phyloP scores from a whole-genome alignment of 2,113 vertebrate genomes.

The Poeciliopsis retropinna region DNA sequence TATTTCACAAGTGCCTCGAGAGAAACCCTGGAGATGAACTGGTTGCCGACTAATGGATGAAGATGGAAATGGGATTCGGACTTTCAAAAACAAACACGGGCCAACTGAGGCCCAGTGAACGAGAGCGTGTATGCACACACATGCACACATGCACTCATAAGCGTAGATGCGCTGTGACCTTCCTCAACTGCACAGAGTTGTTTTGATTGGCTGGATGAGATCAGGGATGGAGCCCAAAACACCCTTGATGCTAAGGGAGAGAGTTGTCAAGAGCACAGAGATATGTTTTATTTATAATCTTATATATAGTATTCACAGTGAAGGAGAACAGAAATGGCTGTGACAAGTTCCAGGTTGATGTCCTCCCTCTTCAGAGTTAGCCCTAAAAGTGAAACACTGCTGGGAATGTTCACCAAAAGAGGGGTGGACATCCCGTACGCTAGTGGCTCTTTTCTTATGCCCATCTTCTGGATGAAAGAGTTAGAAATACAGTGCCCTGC shows the following conservation, averaged over 20 bases:
- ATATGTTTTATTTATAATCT: conserved; percentile 79
- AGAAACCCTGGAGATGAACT: conserved; percentile 93
- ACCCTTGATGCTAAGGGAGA: conserved; percentile 67
- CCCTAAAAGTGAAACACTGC: conserved; percentile 48
- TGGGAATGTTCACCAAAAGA: conserved; percentile 43
- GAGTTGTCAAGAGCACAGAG: conserved; percentile 68
- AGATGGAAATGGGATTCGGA: conserved; percentile 94
- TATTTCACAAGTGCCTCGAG: conserved; percentile 98
- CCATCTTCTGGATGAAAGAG: not conserved
- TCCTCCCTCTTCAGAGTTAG: conserved; percentile 66
- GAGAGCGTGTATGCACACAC: conserved; percentile 30
- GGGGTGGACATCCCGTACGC: conserved; percentile 33
- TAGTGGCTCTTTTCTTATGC: conserved; percentile 12
- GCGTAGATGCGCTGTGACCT: conserved; percentile 77
- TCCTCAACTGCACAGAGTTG: conserved; percentile 68
- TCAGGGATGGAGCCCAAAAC: conserved; percentile 72
- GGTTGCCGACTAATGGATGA: conserved; percentile 95
- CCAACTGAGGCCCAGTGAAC: conserved; percentile 55
- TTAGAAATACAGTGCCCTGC: not conserved
- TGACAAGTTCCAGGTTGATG: conserved; percentile 66
- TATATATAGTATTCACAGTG: conserved; percentile 71
- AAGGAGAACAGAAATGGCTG: conserved; percentile 64
- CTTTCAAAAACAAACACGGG: conserved; percentile 91
- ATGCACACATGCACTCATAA: conserved; percentile 72
- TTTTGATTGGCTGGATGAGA: conserved; percentile 70